Evolutionary conservation across 2,113 vertebrate genomes (phyloP).

Genomic region (Epinephelus fuscoguttatus): DNA sequence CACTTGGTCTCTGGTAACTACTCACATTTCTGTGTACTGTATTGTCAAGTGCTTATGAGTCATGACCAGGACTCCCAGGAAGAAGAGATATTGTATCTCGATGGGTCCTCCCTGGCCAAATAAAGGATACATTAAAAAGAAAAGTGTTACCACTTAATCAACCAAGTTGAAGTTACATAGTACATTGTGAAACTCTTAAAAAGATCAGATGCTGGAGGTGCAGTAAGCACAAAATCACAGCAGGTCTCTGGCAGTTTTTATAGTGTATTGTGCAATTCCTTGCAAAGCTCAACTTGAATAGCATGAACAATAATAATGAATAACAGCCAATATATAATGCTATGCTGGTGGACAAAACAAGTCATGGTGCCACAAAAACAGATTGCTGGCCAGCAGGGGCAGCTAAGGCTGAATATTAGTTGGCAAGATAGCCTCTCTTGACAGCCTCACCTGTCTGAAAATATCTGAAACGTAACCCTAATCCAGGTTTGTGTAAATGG

Average conservation of each 20-base stretch:
- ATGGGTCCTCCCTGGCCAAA: too few relatives aligned
- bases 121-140: too few relatives aligned
- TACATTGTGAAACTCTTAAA: too few relatives aligned
- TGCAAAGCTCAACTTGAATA: background rate
- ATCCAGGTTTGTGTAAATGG: background rate
- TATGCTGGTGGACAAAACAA: background rate
- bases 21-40: too few relatives aligned
- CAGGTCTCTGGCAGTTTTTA: background rate
- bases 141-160: too few relatives aligned
- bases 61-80: too few relatives aligned
- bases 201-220: too few relatives aligned
- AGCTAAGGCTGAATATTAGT: background rate
- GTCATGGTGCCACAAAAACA: slow-evolving; percentile 2
- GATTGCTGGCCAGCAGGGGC: slow-evolving; percentile 7
- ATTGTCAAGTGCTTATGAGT: too few relatives aligned
- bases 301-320: background rate
- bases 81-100: too few relatives aligned
- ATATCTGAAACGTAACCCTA: background rate
- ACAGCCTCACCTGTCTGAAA: background rate
- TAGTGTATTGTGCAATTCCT: background rate
- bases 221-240: background rate
- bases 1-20: too few relatives aligned
- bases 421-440: background rate
- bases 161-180: too few relatives aligned
- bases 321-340: too few relatives aligned